phyloP scores from a whole-genome alignment of 2,113 vertebrate species.

The Tauraco erythrolophus region DNA sequence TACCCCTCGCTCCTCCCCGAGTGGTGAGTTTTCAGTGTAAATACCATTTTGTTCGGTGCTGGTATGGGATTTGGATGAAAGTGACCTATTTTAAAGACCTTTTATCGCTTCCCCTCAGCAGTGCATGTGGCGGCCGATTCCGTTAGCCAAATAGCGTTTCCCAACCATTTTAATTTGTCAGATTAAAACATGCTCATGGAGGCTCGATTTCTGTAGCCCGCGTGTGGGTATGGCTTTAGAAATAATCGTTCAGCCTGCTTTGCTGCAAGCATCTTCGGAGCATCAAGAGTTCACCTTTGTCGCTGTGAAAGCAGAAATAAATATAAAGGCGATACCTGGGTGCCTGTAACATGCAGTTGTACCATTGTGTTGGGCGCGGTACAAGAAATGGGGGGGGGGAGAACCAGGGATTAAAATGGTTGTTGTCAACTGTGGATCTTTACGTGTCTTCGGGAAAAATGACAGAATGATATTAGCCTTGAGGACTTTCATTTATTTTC shows the following conservation, averaged over 20 bases:
- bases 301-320: constrained; percentile 26
- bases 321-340: background rate
- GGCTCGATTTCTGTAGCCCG: constrained; percentile 31
- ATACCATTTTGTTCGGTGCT: constrained; percentile 55
- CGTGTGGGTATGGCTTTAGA: constrained; percentile 2
- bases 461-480: background rate
- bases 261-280: constrained; percentile 44
- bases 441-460: background rate
- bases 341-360: background rate
- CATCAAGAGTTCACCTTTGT: constrained; percentile 48
- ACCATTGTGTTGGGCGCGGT: constrained; percentile 61
- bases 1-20: constrained; percentile 32
- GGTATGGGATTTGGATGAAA: constrained; percentile 57
- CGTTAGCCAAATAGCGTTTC: constrained; percentile 59
- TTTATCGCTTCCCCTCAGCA: constrained; percentile 28
- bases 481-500: background rate
- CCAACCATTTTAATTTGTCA: constrained; percentile 62
- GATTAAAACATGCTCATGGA: constrained; percentile 33
- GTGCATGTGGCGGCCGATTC: constrained; percentile 25
- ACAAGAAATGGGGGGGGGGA: background rate
- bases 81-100: constrained; percentile 62
- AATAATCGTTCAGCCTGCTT: background rate
- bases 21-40: constrained; percentile 59
- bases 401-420: constrained; percentile 39
- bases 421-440: constrained; percentile 34